Percentiles rank a stretch among this genome's conserved stretches.
phyloP scores from a whole-genome alignment of 2,113 vertebrate species.

The Salminus brasiliensis region DNA sequence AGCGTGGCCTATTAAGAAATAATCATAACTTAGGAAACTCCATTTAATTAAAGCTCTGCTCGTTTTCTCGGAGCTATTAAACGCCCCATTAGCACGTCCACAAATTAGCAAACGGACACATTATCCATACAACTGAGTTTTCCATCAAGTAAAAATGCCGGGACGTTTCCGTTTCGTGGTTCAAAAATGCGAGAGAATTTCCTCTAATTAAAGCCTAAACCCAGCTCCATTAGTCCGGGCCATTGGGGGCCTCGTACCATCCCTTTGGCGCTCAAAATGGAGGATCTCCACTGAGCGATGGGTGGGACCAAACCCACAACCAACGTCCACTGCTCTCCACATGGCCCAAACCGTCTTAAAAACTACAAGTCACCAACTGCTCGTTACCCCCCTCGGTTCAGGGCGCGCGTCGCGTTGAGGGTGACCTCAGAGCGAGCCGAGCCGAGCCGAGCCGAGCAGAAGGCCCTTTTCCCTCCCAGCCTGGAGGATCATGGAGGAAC shows the following conservation, averaged over 20 bases:
- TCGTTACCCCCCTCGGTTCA: neutral
- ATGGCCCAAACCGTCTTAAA: neutral
- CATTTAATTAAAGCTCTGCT: neutral
- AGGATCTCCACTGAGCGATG: constrained; percentile 40
- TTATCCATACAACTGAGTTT: neutral
- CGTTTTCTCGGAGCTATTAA: neutral
- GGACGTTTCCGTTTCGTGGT: neutral
- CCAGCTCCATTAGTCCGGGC: neutral
- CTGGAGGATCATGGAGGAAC: neutral
- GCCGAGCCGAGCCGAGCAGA: no score
- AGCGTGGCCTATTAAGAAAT: no score
- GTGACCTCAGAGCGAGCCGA: neutral
- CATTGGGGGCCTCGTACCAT: neutral
- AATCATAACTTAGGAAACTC: no score
- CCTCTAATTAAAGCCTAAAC: neutral
- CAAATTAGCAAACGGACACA: neutral
- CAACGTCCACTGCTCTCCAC: neutral
- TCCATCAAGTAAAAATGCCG: neutral
- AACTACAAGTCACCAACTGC: no score
- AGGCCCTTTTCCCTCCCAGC: neutral
- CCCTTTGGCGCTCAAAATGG: constrained; percentile 50
- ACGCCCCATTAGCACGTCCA: neutral
- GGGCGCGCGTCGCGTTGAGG: no score
- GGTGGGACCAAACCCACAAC: neutral
- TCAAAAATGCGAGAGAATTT: neutral